A percentile compares a stretch with the other conserved stretches of the same genome.
phyloP scores from a whole-genome alignment of 2,888 invertebrate species.

The Lithophane socia region DNA sequence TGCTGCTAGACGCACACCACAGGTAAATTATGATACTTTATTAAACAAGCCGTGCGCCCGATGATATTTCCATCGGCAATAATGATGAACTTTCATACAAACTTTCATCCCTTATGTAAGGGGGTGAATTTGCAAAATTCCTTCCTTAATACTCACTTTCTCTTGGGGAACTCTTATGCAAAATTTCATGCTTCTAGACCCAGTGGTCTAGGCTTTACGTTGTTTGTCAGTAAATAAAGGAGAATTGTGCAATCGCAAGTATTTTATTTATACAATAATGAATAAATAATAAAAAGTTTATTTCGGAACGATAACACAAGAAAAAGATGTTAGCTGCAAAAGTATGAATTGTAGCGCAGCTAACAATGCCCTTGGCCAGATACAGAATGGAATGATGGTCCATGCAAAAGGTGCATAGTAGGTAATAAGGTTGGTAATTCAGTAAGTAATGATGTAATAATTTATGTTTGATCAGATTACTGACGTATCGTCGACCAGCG shows the following conservation, averaged over 20 bases:
- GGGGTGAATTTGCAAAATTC: too few relatives aligned
- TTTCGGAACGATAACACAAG: too few relatives aligned
- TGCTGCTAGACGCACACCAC: slow-evolving; percentile 94
- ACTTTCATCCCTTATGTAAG: not conserved
- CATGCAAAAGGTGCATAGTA: too few relatives aligned
- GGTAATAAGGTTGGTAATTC: too few relatives aligned
- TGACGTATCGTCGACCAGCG: slow-evolving; percentile 95
- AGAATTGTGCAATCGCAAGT: not conserved
- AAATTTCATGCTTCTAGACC: not conserved
- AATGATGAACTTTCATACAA: not conserved
- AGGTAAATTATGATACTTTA: slow-evolving; percentile 83
- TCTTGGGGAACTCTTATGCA: not conserved
- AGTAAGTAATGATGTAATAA: not conserved
- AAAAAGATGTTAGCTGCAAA: too few relatives aligned
- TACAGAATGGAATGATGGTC: too few relatives aligned
- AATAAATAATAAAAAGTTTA: too few relatives aligned
- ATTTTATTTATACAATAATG: not conserved
- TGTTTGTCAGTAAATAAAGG: not conserved
- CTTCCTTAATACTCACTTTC: not conserved
- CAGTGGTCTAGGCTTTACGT: not conserved
- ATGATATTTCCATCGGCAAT: not conserved
- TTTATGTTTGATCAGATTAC: slow-evolving; percentile 90
- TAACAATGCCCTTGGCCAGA: too few relatives aligned
- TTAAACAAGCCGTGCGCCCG: not conserved
- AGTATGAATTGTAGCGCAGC: too few relatives aligned